These are phyloP conservation scores for Dolichomitus sp. DNA, from an alignment of 2,888 invertebrate genomes.

Conservation along the genomic window DNA sequence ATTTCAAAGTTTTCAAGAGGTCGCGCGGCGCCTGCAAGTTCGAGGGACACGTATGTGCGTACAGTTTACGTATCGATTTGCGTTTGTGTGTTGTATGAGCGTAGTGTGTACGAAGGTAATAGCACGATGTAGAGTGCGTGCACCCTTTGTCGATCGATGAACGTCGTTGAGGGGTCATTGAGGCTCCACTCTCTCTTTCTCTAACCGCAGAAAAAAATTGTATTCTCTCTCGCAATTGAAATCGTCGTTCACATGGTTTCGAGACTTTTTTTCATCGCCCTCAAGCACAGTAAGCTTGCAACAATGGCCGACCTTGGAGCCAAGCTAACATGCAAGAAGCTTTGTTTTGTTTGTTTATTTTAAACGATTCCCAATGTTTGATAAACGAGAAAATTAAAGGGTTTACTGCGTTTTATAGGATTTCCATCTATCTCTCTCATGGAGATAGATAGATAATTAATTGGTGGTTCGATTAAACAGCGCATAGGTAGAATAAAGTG, in stretches of 20 bases:
- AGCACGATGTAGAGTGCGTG: constrained; percentile 44
- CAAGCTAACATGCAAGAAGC: neutral
- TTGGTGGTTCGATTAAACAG: too few relatives aligned
- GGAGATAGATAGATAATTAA: too few relatives aligned
- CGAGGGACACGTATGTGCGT: constrained; percentile 23
- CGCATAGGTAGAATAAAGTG: neutral
- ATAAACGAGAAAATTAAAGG: neutral
- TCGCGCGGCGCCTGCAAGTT: neutral
- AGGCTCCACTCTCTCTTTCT: constrained; percentile 20
- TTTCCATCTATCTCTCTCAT: too few relatives aligned
- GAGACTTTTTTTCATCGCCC: neutral
- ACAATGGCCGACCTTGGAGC: neutral
- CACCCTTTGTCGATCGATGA: constrained; percentile 67
- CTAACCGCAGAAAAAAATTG: neutral
- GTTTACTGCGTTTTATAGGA: neutral
- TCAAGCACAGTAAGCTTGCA: neutral
- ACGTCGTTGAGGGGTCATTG: constrained; percentile 58
- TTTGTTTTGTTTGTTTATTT: neutral
- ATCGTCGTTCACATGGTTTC: neutral
- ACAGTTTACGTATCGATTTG: constrained; percentile 5
- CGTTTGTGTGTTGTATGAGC: neutral
- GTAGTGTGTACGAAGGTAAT: constrained; percentile 24
- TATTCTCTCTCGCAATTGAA: neutral
- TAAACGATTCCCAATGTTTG: too few relatives aligned
- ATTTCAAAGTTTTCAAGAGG: neutral